phyloP scores from a whole-genome alignment of 2,113 vertebrate species.

The Onychostoma macrolepis region DNA sequence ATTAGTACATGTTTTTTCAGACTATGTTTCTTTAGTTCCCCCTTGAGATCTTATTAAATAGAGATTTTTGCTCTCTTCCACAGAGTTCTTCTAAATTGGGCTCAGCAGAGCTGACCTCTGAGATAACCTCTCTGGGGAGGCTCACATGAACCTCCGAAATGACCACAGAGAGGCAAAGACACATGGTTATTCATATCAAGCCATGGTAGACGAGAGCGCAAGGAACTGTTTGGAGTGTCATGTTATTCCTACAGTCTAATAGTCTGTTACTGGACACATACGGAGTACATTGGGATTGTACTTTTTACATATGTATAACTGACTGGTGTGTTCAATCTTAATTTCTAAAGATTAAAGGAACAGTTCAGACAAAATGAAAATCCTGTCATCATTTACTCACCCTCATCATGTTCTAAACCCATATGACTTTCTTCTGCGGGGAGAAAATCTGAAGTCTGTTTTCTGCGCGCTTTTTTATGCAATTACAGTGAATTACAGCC shows the following conservation, averaged over 20 bases:
- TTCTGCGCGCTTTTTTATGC: conserved; percentile 1
- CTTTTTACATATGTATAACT: conserved; percentile 14
- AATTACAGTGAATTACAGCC: conserved; percentile 22
- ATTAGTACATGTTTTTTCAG: conserved; percentile 52
- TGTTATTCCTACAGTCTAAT: conserved; percentile 2
- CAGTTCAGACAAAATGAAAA: conserved; percentile 1
- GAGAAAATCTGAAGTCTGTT: conserved; percentile 29
- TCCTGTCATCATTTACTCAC: neutral
- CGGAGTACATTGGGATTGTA: neutral
- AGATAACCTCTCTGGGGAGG: conserved; percentile 18
- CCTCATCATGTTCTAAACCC: neutral
- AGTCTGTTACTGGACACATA: conserved; percentile 1
- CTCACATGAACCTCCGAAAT: conserved; percentile 11
- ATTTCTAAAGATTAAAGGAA: conserved; percentile 35
- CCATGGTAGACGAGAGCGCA: neutral
- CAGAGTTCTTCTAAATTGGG: conserved; percentile 55
- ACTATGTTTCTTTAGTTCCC: conserved; percentile 49
- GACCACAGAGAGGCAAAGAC: conserved; percentile 8
- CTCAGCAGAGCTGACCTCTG: conserved; percentile 22
- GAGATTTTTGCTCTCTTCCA: conserved; percentile 62
- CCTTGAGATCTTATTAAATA: conserved; percentile 73
- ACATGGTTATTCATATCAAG: conserved; percentile 17
- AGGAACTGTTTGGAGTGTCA: conserved; percentile 16
- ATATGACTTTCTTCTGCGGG: conserved; percentile 3
- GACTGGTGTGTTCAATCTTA: conserved; percentile 23